Evolutionary conservation across 2,888 invertebrate species (phyloP), one percentile per base, ranked within the genome.

Genomic region (Salticus scenicus): DNA sequence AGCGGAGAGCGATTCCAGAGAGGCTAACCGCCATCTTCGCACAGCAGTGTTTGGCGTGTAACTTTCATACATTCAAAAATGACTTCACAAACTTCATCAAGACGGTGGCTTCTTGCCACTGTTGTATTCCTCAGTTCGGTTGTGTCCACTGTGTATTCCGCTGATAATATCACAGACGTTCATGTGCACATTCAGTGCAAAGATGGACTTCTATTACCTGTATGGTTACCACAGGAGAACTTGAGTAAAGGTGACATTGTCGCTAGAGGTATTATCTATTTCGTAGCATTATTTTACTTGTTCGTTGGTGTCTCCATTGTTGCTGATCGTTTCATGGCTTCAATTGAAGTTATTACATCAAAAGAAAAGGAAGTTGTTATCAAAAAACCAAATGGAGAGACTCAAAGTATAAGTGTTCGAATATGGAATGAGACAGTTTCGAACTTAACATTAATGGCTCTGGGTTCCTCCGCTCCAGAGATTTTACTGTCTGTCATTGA

Each of bases 351-450:
- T 89, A 99, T 99, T 91, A 99, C 99, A 75, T 98, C 98, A 0
- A 95, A 98, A 91, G 99, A 99, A 91, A 96, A 97, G 90, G 97
- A 98, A 91, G 88, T 99, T 90, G 94, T 95, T 90, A 95, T 99
- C 86, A 96, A 96, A 90, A 95, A 96, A 88, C 94, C 96, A 88
- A 96, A 96, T 90, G 96, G 97, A 87, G 96, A 97, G 87, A 94
- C 94, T 17, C 96, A 97, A 90, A 95, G 96, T 89, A 93, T 99
- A 64, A 95, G 95, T 73, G 98, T 99, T 20, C 94, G 98, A 84
- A 96, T 99, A 84, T 99, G 99, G 99, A 99, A 99, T 92, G 99
- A 99, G 91, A 99, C 99, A 1, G 99, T 99, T 64, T 98, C 98
- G 88, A 99, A 99, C 92, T 92, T 99, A 89, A 99, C 99, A 5